Base-by-base conservation (phyloP, 2,888 invertebrate genomes). In the Gymnosoma rotundatum region DNA sequence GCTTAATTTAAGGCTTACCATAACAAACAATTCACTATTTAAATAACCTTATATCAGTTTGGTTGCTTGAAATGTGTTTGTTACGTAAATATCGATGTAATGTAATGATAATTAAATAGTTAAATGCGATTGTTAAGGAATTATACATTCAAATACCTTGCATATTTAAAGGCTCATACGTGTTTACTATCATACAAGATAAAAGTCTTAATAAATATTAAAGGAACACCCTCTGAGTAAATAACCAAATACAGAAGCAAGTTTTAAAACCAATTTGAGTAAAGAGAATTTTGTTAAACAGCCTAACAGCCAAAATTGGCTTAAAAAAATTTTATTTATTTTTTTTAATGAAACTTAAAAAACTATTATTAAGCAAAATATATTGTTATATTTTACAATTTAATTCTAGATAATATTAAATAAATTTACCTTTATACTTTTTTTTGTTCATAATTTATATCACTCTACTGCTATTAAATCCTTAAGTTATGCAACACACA, bases 401-500 rank as follows among this genome's bases (percentile, higher is more conserved):
- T 56, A 21, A 16, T 32, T 14, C 6, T 16, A 56, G 25, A 7
- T 14, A 25, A 16, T 25, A 16, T 16, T 56, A 16, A 25, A 20
- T 54, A 7, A 6, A 5, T 25, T 25, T 25, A 25, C 16, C 56
- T 14, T 25, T 25, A 25, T 56, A 25, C 25, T 25, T 14, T 4
- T 32, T 7, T 32, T 32, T 16, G 45, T 61, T 12, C 38, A 12
- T 69, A 56, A n/a, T 32, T 8, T 48, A 18, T 73, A 16, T 52
- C 4, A 36, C 0, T 25, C 18, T 48, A 48, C 25, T 50, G 56
- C 54, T 32, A 20, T 75, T 16, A 52, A 66, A 60, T 60, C 70
- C 79, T 72, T 48, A 79, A 75, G 75, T 54, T 83, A 75, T 83
- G 83, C 83, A 36, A 78, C 60, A 64, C 60, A 75, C 38, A 61